Percentiles rank a stretch among this genome's conserved stretches.
These are phyloP conservation scores for Argyra leucocephala DNA, from an alignment of 2,888 invertebrate genomes.

Conservation along the genomic window DNA sequence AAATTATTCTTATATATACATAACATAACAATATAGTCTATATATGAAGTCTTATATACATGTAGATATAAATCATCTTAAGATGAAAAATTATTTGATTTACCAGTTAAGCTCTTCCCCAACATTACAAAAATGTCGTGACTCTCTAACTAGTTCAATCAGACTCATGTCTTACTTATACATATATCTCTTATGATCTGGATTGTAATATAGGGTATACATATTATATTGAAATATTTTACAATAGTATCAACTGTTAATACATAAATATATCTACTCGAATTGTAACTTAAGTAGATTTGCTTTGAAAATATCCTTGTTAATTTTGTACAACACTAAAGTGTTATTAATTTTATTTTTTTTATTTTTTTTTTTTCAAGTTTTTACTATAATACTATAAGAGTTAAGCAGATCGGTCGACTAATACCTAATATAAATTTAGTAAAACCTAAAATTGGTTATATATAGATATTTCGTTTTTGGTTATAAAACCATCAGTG, in stretches of 20 bases:
- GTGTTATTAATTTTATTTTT: neutral
- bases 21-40: neutral
- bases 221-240: no score
- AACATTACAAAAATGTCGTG: conserved; percentile 2
- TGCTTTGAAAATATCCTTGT: neutral
- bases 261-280: no score
- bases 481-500: no score
- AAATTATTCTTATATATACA: neutral
- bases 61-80: neutral
- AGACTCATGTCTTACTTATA: neutral
- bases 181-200: neutral
- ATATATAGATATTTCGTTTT: no score
- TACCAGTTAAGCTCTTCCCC: neutral
- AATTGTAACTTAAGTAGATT: no score
- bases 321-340: conserved; percentile 1
- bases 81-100: neutral
- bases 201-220: neutral
- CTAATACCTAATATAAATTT: no score
- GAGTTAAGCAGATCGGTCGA: neutral
- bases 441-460: no score
- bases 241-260: no score
- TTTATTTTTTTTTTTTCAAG: neutral
- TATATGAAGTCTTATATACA: neutral
- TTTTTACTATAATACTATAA: no score
- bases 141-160: neutral